Percentiles rank a stretch among this genome's conserved stretches.
Evolutionary conservation across 1,140 invertebrate species (phyloP).

Genomic region (Magallana ariakensis): DNA sequence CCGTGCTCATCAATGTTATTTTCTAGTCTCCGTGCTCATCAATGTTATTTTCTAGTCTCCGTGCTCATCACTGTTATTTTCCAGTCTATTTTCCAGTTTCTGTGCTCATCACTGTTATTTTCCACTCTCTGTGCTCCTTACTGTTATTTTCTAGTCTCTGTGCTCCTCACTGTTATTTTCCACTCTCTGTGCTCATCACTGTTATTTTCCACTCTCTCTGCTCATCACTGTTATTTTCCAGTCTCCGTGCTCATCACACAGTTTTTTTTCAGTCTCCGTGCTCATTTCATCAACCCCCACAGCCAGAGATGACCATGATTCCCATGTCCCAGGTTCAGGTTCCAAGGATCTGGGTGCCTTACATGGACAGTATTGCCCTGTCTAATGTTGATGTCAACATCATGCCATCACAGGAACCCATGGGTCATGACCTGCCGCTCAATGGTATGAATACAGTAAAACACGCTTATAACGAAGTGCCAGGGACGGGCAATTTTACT

Average conservation of each 20-base stretch:
- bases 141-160: no score
- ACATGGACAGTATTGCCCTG: slow-evolving; percentile 63
- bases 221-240: not conserved
- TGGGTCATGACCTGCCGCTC: slow-evolving; percentile 70
- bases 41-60: no score
- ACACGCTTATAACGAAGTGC: no score
- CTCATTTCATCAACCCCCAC: not conserved
- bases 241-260: not conserved
- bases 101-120: no score
- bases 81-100: no score
- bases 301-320: slow-evolving; percentile 19
- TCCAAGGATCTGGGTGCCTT: slow-evolving; percentile 69
- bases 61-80: no score
- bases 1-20: not conserved
- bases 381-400: slow-evolving; percentile 70
- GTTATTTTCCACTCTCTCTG: no score
- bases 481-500: no score
- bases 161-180: no score
- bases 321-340: slow-evolving; percentile 34
- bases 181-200: no score
- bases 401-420: slow-evolving; percentile 69
- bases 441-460: slow-evolving; percentile 66
- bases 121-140: no score
- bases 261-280: not conserved
- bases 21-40: no score